These are phyloP conservation scores for Dicranocentrus wangi DNA, from an alignment of 2,888 invertebrate genomes.

Conservation along the genomic window DNA sequence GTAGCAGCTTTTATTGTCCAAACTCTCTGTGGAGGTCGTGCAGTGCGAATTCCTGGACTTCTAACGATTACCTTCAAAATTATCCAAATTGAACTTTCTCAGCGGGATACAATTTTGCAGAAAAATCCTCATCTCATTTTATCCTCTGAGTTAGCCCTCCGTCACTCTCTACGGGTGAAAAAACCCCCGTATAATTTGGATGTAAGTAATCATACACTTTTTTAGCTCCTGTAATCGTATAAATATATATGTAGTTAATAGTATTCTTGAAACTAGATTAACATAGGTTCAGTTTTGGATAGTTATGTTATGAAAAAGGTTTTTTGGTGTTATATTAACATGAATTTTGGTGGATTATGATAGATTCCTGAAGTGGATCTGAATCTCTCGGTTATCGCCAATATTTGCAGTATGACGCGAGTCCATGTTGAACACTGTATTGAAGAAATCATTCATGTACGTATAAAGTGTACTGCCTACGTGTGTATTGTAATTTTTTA, in stretches of 20 bases:
- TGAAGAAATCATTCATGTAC: slow-evolving; percentile 69
- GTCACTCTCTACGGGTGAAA: slow-evolving; percentile 64
- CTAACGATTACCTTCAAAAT: slow-evolving; percentile 67
- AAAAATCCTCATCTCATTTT: slow-evolving; percentile 68
- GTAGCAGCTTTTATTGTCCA: slow-evolving; percentile 64
- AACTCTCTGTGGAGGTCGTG: slow-evolving; percentile 65
- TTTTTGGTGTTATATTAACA: too few relatives aligned
- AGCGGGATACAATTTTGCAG: slow-evolving; percentile 64
- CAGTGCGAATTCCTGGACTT: slow-evolving; percentile 65
- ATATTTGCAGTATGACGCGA: slow-evolving; percentile 56
- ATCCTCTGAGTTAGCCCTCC: slow-evolving; percentile 60
- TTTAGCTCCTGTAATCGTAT: background rate
- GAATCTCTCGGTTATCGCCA: slow-evolving; percentile 65
- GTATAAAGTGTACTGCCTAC: background rate
- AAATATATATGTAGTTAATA: too few relatives aligned
- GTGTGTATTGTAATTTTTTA: too few relatives aligned
- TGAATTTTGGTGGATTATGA: background rate
- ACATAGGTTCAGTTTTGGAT: too few relatives aligned
- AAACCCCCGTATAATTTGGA: slow-evolving; percentile 68
- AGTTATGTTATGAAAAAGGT: too few relatives aligned
- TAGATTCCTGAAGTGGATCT: slow-evolving; percentile 67
- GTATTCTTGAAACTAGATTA: too few relatives aligned
- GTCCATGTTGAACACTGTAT: slow-evolving; percentile 67
- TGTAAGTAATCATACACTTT: slow-evolving; percentile 42
- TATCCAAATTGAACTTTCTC: slow-evolving; percentile 57